Evolutionary conservation across 2,113 vertebrate genomes (phyloP).

Genomic region (Macquaria australasica): DNA sequence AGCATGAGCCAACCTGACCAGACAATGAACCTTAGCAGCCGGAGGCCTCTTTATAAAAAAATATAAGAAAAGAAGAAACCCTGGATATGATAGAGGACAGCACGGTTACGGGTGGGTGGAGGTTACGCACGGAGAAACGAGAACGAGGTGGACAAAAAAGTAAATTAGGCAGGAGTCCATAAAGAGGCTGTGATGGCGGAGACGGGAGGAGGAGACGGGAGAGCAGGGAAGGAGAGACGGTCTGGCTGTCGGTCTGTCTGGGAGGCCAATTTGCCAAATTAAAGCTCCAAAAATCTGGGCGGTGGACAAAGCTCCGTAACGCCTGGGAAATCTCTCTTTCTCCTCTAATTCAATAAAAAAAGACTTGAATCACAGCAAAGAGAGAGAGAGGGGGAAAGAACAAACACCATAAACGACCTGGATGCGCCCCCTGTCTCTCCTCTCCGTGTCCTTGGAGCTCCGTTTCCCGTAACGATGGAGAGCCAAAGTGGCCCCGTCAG

Average conservation of each 20-base stretch:
- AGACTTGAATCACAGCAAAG: neutral
- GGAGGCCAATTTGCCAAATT: constrained; percentile 66
- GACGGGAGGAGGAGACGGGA: constrained; percentile 34
- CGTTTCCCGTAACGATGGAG: constrained; percentile 51
- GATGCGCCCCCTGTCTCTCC: constrained; percentile 54
- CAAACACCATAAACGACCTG: constrained; percentile 35
- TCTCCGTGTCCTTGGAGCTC: constrained; percentile 73
- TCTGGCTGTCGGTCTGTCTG: constrained; percentile 54
- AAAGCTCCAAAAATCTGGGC: constrained; percentile 51
- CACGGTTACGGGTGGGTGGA: constrained; percentile 16
- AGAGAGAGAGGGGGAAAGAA: neutral
- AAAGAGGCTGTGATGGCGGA: constrained; percentile 40
- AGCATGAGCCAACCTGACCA: constrained; percentile 56
- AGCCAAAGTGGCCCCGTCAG: constrained; percentile 63
- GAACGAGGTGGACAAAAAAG: neutral
- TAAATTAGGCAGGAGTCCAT: constrained; percentile 7
- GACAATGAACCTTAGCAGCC: constrained; percentile 67
- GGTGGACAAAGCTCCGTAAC: constrained; percentile 29
- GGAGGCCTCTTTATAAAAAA: constrained; percentile 49
- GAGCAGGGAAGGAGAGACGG: constrained; percentile 18
- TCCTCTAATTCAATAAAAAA: neutral
- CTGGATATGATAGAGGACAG: neutral
- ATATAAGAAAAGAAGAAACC: neutral
- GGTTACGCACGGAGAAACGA: constrained; percentile 40
- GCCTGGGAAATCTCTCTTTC: neutral